Base-by-base conservation (phyloP, 2,888 invertebrate genomes). In the Heliconius cydno region DNA sequence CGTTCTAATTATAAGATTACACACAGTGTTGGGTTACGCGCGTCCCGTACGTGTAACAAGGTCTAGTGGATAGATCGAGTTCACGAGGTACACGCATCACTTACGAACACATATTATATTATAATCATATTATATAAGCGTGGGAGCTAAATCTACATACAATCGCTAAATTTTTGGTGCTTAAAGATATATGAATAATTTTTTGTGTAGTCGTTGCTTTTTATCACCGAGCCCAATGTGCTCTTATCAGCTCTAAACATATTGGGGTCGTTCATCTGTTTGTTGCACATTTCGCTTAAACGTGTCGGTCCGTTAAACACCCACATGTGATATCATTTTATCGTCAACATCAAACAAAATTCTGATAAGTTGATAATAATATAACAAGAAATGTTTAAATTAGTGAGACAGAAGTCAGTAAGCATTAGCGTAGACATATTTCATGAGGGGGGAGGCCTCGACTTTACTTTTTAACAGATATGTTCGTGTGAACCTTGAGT, bases 1-100 rank as follows among this genome's bases (percentile, higher is more conserved):
- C 92, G 86, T 87, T 89, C 86, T 90, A 89, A 88, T 90, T 82
- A 88, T 92, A 89, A 89, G 84, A 85, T 90, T 88, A 90, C 91
- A 90, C 92, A 92, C 87, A 88, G 91, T 92, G 87, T 91, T 84
- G 83, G 83, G 85, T 92, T 91, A 88, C 92, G 84, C 89, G 88
- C 90, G 87, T 90, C 92, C 91, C 92, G 88, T 87, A 88, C 84
- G 90, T 94, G 94, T 91, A 92, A 91, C 94, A 92, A 90, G 94
- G 91, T 94, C 94, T 94, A 88, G 85, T 86, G 85, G 84, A 92
- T 92, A 94, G 94, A 94, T 90, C 92, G 87, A 91, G 94, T 89
- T 89, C 94, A 94, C 92, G 87, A 86, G 90, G 89, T 88, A 87
- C 85, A 88, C 88, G 89, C 85, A 84, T 77, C 77, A 81, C 78